Base-by-base conservation (phyloP, 2,113 vertebrate genomes). In the western clawed frog (Xenopus tropicalis) region DNA sequence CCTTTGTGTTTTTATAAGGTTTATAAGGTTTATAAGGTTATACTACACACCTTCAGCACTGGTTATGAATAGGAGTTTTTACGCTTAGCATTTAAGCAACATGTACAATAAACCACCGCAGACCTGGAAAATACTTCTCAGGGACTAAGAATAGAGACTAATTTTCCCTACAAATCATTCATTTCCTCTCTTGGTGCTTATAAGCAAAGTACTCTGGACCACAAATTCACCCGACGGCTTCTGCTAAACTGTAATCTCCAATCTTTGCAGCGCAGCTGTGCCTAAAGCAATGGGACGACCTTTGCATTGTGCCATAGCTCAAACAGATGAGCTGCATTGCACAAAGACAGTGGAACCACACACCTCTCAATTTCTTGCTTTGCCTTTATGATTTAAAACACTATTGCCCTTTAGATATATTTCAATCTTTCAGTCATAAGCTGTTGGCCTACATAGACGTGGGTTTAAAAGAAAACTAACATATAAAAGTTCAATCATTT, bases 261-360 rank as follows among this genome's bases (percentile, higher is more conserved):
- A 73, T 73, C 62, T 58, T 65, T 6, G 23, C 44, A 57, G 29
- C 71, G 66, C 62, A 73, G 51, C 71, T 73, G 71, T 58, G 51
- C 71, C 24, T 29, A 73, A 24, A 73, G 23, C 71, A 66, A 73
- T 66, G 57, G 52, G 29, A 52, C 66, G 66, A 73, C 71, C 71
- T 73, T 73, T 72, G 37, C 14, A 72, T 56, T 54, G 61, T 64
- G 51, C 63, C 23, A 56, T 22, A 56, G 64, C 64, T 67, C 23
- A 59, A 23, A 51, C 19, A 23, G 72, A 22, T 58, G 52, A 22
- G 37, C 19, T 73, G 52, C 71, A 66, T 73, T 66, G 66, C 52
- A 73, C 57, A 64, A 72, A 73, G 51, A 23, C 29, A 46, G 29
- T 48, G 46, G 46, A 48, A 48, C 46, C 46, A 48, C 46, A 48